Evolutionary conservation across 1,140 invertebrate genomes (phyloP).

Genomic region (Microplitis mediator): DNA sequence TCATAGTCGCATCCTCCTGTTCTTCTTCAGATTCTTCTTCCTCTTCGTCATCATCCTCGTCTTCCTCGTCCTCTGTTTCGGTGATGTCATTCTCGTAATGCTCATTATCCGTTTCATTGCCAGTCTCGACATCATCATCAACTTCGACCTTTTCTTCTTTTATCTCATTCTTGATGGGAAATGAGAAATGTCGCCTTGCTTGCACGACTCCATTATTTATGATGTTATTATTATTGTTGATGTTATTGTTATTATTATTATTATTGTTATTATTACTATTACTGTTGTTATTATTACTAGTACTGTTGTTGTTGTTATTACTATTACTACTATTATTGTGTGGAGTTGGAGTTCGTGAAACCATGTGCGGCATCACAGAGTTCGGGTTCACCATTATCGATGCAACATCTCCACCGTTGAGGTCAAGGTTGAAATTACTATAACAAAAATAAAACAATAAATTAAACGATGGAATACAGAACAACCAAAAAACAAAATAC

Average conservation of each 20-base stretch:
- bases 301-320: constrained; percentile 32
- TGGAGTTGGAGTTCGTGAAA: constrained; percentile 64
- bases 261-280: constrained; percentile 29
- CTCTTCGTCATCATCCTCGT: constrained; percentile 32
- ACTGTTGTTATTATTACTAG: neutral
- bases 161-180: constrained; percentile 33
- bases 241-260: constrained; percentile 35
- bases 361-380: constrained; percentile 69
- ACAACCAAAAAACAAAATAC: neutral
- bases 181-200: constrained; percentile 43
- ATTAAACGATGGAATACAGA: constrained; percentile 3
- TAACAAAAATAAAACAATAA: constrained; percentile 22
- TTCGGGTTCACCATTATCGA: constrained; percentile 81
- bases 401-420: constrained; percentile 73
- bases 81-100: constrained; percentile 46
- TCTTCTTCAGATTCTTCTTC: neutral
- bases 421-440: constrained; percentile 70
- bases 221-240: constrained; percentile 37
- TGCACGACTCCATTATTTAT: neutral
- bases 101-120: constrained; percentile 33
- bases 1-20: constrained; percentile 19
- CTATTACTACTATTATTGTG: constrained; percentile 25
- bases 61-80: constrained; percentile 49
- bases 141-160: constrained; percentile 33
- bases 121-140: constrained; percentile 37